Percentiles rank a stretch among this genome's conserved stretches.
Evolutionary conservation across 2,888 invertebrate genomes (phyloP).

Genomic region (Pterostichus niger): DNA sequence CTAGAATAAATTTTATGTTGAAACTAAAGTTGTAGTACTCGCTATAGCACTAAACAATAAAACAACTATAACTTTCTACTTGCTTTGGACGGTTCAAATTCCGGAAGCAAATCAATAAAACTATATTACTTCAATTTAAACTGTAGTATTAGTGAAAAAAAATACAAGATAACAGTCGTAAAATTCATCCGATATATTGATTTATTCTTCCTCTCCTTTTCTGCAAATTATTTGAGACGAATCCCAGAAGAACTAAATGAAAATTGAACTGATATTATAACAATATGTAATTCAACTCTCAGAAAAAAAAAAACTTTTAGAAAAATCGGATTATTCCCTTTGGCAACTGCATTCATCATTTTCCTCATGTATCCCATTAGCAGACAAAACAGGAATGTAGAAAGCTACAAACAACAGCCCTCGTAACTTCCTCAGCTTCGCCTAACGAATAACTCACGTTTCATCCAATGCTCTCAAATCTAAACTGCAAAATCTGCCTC

Average conservation of each 20-base stretch:
- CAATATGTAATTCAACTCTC: too few species aligned
- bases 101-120: constrained; percentile 28
- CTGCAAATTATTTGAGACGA: background rate
- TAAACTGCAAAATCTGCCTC: constrained; percentile 1
- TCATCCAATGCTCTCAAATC: background rate
- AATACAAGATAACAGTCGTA: constrained; percentile 27
- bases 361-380: background rate
- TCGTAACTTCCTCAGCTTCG: constrained; percentile 11
- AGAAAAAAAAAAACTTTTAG: too few species aligned
- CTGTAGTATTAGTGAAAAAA: constrained; percentile 9
- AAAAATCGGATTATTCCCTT: background rate
- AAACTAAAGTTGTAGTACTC: background rate
- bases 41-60: background rate
- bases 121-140: constrained; percentile 42
- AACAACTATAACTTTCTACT: constrained; percentile 5
- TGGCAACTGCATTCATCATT: background rate
- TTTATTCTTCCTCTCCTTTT: background rate
- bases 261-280: background rate
- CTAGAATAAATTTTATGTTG: too few species aligned
- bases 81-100: constrained; percentile 17
- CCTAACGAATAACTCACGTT: constrained; percentile 9
- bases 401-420: constrained; percentile 21
- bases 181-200: constrained; percentile 43
- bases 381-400: constrained; percentile 14
- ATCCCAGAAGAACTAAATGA: background rate